Evolutionary conservation across 2,888 invertebrate species (phyloP), one percentile per base, ranked within the genome.

Genomic region (Tigriopus californicus): DNA sequence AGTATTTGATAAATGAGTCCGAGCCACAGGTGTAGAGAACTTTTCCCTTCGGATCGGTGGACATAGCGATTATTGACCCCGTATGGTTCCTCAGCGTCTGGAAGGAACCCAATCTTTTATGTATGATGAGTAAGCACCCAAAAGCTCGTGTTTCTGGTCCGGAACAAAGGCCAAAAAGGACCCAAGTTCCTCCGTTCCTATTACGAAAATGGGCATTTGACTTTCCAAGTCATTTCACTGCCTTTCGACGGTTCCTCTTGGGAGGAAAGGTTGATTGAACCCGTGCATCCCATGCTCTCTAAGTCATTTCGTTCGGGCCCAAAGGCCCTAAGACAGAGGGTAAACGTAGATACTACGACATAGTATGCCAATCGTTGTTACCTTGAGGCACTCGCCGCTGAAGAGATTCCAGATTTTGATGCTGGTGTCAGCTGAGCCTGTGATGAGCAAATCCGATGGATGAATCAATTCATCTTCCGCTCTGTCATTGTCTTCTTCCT

Each of bases 11-110:
- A 8, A 69, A 68, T 61, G 67, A 67, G 64, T 75, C 75, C 2
- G 71, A 70, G 60, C 72, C 70, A 54, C 73, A 74, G 2, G 75
- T 75, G 65, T 72, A 74, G 12, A 75, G 65, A n/a, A 67, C 65
- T 55, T 67, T 66, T 2, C 72, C 73, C 10, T 65, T 63, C 1
- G 67, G 64, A 65, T 74, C 73, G 1, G 70, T 69, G 3, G 70
- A 69, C 70, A 75, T 70, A 64, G 72, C 71, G 58, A 71, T 74
- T 52, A 75, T 69, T 1, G 74, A 71, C 1, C 70, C 72, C 5
- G 66, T 68, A 65, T 75, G 75, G 6, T 73, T 74, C 22, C 64
- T 62, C 42, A 68, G 66, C 18, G 63, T 64, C 65, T 66, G 51
- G 22, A 49, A 15, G 20, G 22, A 20, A 10, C 44, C 44, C 3